Evolutionary conservation across 2,797 vertebrate species (phyloP).

Genomic region (Aplochiton taeniatus): DNA sequence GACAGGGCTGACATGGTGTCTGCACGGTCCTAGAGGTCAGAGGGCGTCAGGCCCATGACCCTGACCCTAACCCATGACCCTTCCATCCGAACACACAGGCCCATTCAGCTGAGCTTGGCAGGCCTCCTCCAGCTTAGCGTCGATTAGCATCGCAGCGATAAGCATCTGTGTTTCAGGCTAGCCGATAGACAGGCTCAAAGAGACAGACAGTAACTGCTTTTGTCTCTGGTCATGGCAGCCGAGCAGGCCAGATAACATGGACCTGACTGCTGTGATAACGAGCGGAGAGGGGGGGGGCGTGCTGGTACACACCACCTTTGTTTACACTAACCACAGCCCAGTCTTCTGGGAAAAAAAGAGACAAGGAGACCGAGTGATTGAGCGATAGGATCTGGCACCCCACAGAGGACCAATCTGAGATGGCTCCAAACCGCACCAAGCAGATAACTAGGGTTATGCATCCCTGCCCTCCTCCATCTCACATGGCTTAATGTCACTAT

Average conservation of each 20-base stretch:
- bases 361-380: constrained; percentile 18
- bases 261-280: constrained; percentile 63
- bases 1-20: too few species aligned
- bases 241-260: constrained; percentile 60
- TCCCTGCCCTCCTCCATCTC: not conserved
- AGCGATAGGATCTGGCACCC: constrained; percentile 37
- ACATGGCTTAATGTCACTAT: too few species aligned
- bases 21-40: too few species aligned
- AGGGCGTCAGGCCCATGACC: too few species aligned
- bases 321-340: constrained; percentile 39
- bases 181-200: constrained; percentile 38
- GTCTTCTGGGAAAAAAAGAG: constrained; percentile 9
- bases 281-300: not conserved
- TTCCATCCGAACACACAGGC: not conserved
- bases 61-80: too few species aligned
- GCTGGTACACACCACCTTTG: constrained; percentile 5
- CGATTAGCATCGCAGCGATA: constrained; percentile 30
- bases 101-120: constrained; percentile 15
- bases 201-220: constrained; percentile 68
- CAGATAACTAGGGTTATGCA: constrained; percentile 39
- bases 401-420: constrained; percentile 49
- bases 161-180: constrained; percentile 37
- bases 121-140: too few species aligned
- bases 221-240: constrained; percentile 67
- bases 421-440: constrained; percentile 42